Evolutionary conservation across 2,797 vertebrate species (phyloP).

Genomic region (Garrulus glandarius): DNA sequence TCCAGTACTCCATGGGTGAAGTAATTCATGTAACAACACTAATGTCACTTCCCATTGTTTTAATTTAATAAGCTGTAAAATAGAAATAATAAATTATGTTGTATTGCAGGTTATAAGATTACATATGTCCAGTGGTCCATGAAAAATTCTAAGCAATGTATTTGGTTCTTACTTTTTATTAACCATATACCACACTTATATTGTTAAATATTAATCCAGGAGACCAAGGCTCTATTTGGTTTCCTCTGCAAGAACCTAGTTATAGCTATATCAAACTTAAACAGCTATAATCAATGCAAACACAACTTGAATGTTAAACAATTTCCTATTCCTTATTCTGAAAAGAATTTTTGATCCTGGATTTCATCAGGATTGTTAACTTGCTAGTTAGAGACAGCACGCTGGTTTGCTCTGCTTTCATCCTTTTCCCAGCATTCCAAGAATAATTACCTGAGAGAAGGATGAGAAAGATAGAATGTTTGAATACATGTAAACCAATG

Average conservation of each 20-base stretch:
- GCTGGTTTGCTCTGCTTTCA: background rate
- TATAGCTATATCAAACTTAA: background rate
- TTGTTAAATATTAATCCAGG: background rate
- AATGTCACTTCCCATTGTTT: background rate
- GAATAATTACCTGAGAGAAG: background rate
- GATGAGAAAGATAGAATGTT: background rate
- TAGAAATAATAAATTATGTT: background rate
- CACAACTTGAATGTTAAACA: background rate
- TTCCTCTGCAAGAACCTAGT: background rate
- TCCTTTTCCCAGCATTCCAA: background rate
- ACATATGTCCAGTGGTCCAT: background rate
- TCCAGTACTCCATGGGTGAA: background rate
- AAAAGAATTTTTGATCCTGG: background rate
- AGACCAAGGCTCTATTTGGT: background rate
- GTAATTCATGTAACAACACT: background rate
- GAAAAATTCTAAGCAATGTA: background rate
- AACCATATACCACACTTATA: background rate
- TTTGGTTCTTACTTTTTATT: background rate
- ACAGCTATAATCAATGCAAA: background rate
- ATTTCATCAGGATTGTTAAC: background rate
- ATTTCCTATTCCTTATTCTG: background rate
- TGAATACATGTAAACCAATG: background rate
- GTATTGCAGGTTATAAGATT: background rate
- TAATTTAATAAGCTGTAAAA: constrained; percentile 29
- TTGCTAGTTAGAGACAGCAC: background rate